Conservation (phyloP, 2,797 vertebrate genomes). For the Perodicticus potto region DNA sequence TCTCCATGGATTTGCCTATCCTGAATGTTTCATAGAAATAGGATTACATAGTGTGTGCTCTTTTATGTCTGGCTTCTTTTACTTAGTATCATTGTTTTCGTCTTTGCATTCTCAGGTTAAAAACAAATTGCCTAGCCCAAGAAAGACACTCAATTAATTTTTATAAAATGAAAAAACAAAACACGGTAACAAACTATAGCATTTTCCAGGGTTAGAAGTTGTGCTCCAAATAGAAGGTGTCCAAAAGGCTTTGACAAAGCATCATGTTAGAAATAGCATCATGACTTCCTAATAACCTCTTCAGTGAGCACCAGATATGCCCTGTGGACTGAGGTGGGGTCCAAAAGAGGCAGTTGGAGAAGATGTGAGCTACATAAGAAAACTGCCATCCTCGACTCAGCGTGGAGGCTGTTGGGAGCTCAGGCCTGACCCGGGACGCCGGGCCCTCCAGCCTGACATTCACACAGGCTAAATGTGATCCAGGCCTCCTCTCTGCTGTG, state of each 20-base stretch:
- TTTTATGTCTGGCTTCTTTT: neutral
- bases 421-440: accelerated
- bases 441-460: neutral
- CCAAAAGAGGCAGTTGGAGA: neutral
- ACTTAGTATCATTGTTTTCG: conserved; percentile 12
- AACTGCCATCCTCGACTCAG: neutral
- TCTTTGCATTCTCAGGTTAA: conserved; percentile 20
- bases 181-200: neutral
- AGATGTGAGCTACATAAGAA: neutral
- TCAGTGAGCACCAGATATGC: neutral
- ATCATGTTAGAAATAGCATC: neutral
- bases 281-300: neutral
- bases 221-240: neutral
- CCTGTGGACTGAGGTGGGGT: neutral
- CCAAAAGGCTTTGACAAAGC: conserved; percentile 20
- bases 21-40: neutral
- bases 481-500: neutral
- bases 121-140: conserved; percentile 40
- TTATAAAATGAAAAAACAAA: conserved; percentile 39
- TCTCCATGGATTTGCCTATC: neutral
- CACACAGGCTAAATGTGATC: neutral
- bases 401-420: neutral
- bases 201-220: conserved; percentile 12
- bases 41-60: neutral
- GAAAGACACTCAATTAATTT: conserved; percentile 40